Evolutionary conservation across 2,888 invertebrate species (phyloP), one percentile per base, ranked within the genome.

Genomic region (Drosophila borealis): DNA sequence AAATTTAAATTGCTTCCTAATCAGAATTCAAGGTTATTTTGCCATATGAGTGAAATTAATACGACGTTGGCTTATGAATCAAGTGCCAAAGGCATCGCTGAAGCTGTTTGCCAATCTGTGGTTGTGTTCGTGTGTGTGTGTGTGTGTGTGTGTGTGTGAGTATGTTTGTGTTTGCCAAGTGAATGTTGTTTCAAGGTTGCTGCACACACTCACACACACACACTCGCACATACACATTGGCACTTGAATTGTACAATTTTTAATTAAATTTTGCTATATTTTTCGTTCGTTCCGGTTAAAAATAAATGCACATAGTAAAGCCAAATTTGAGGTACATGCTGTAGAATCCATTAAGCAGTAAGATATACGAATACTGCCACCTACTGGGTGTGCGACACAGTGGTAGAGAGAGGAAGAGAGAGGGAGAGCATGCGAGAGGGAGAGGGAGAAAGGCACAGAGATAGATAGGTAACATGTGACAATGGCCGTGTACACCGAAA

Each of bases 21-120:
- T 85, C 88, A 82, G 79, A 80, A 86, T 85, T 85, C 85, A 86
- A 86, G 85, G 85, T 73, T 74, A 57, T 42, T 44, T 65, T 50
- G 70, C 86, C 81, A 75, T 86, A 81, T 83, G 79, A 87, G 85
- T 81, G 88, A 86, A 85, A 85, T 85, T 63, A 87, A 87, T 87
- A 79, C 85, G 74, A 70, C 62, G 72, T 74, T 78, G 68, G 78
- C 74, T 77, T 79, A 66, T 83, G 78, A 72, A 70, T 75, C 72
- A 67, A 79, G 71, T 81, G 81, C 77, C 84, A 70, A 81, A 84
- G 81, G 82, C 85, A 81, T 72, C 73, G 69, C 21, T 60, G 51
- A 71, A 76, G 76, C 75, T 74, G 86, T 63, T 78, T 74, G 78
- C 67, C 71, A 74, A 77, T 80, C 70, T 74, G 55, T 63, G 64